Conservation (phyloP, 92 coral and sea anemone species). For the Epizoanthus rinbou region DNA sequence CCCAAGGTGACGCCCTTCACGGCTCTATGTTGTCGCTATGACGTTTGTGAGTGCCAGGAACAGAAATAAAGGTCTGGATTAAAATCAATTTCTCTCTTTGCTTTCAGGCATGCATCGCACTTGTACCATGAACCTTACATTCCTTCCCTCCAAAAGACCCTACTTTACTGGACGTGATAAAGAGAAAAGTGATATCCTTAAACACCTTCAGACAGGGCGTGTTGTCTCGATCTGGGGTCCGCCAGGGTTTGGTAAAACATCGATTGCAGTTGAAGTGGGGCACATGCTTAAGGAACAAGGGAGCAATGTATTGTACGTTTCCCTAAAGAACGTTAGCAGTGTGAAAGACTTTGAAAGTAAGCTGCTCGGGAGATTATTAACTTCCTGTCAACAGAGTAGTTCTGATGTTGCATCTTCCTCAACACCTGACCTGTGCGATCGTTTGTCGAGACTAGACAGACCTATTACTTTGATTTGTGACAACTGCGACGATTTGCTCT, state of each 20-base stretch:
- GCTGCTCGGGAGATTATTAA: neutral
- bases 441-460: neutral
- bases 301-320: neutral
- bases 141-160: neutral
- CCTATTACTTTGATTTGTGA: conserved; percentile 17
- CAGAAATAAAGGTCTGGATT: too few relatives aligned
- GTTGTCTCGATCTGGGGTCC: conserved; percentile 17
- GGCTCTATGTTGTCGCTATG: too few relatives aligned
- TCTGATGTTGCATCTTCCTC: neutral
- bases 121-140: too few relatives aligned
- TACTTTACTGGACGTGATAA: conserved; percentile 7
- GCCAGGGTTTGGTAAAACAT: conserved; percentile 38
- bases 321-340: neutral
- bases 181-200: neutral
- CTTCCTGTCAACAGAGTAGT: neutral
- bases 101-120: too few relatives aligned
- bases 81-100: too few relatives aligned
- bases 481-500: conserved; percentile 23
- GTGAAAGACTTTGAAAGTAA: neutral
- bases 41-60: too few relatives aligned
- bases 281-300: neutral
- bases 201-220: neutral
- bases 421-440: neutral
- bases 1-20: too few relatives aligned
- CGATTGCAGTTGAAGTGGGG: conserved; percentile 28